Percentiles rank a stretch among this genome's conserved stretches.
Conservation (phyloP, 2,113 vertebrate genomes). For the Cyanoderma ruficeps region DNA sequence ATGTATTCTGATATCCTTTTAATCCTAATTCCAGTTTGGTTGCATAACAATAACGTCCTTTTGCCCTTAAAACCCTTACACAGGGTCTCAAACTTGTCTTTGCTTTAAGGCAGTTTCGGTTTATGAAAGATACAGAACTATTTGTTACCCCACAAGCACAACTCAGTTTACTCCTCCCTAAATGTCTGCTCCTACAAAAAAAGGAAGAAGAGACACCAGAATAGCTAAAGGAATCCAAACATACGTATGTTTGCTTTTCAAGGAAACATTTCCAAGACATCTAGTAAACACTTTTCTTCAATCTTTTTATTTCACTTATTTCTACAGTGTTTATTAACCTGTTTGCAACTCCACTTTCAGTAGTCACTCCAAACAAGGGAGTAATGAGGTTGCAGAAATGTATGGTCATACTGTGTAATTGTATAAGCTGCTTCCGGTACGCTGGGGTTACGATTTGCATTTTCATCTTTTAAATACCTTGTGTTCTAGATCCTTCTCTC, state of each 20-base stretch:
- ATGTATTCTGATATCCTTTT: neutral
- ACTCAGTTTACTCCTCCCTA: neutral
- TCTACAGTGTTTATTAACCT: neutral
- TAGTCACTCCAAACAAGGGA: neutral
- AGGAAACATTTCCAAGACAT: neutral
- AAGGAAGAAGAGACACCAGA: neutral
- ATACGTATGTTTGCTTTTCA: neutral
- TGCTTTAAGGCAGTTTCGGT: neutral
- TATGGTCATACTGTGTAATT: neutral
- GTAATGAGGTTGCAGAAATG: neutral
- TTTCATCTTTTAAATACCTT: neutral
- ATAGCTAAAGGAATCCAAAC: neutral
- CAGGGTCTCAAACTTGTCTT: neutral
- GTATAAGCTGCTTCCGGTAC: neutral
- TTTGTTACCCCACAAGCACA: neutral
- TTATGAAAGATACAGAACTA: neutral
- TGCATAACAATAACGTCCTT: neutral
- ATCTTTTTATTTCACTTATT: neutral
- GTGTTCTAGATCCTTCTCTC: neutral
- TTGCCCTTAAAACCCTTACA: neutral
- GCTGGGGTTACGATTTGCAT: neutral
- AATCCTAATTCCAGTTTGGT: neutral
- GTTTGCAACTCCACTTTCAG: neutral
- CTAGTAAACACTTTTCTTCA: neutral
- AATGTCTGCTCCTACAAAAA: neutral